These are phyloP conservation scores for Solea senegalensis DNA, from an alignment of 2,113 vertebrate species.

Conservation along the genomic window DNA sequence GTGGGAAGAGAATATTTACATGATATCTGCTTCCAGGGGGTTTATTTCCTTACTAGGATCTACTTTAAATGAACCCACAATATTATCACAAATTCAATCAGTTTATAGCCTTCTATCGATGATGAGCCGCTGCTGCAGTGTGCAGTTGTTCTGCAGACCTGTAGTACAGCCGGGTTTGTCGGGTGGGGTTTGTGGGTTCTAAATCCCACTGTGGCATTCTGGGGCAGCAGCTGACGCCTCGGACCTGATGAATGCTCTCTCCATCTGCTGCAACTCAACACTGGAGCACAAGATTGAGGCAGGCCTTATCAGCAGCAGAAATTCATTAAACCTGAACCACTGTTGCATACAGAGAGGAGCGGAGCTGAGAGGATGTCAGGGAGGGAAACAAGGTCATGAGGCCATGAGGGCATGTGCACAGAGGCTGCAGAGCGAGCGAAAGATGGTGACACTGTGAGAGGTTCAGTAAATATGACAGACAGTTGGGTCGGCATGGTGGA, in stretches of 20 bases:
- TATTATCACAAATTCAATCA: slow-evolving; percentile 10
- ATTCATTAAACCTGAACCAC: slow-evolving; percentile 65
- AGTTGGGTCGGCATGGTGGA: slow-evolving; percentile 41
- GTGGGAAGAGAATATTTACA: not conserved
- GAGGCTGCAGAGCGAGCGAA: slow-evolving; percentile 13
- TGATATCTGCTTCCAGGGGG: not conserved
- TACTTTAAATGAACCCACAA: not conserved
- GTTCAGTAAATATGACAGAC: slow-evolving; percentile 56
- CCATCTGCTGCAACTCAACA: slow-evolving; percentile 59
- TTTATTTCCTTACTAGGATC: slow-evolving; percentile 5
- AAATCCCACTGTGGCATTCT: slow-evolving; percentile 66
- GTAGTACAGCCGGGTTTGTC: slow-evolving; percentile 40
- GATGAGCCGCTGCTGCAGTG: slow-evolving; percentile 16
- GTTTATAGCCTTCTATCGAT: slow-evolving; percentile 11
- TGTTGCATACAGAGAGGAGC: slow-evolving; percentile 6
- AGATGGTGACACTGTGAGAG: slow-evolving; percentile 41
- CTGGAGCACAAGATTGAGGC: slow-evolving; percentile 30
- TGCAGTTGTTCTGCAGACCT: slow-evolving; percentile 30
- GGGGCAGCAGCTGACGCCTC: slow-evolving; percentile 62
- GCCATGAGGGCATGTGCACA: slow-evolving; percentile 3
- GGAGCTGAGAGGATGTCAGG: slow-evolving; percentile 12
- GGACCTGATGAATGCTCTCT: slow-evolving; percentile 65
- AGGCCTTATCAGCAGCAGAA: slow-evolving; percentile 62
- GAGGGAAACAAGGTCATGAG: not conserved
- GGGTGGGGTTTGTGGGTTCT: slow-evolving; percentile 50